Conservation (phyloP, 2,888 invertebrate genomes). For the Pediacus dermestoides region DNA sequence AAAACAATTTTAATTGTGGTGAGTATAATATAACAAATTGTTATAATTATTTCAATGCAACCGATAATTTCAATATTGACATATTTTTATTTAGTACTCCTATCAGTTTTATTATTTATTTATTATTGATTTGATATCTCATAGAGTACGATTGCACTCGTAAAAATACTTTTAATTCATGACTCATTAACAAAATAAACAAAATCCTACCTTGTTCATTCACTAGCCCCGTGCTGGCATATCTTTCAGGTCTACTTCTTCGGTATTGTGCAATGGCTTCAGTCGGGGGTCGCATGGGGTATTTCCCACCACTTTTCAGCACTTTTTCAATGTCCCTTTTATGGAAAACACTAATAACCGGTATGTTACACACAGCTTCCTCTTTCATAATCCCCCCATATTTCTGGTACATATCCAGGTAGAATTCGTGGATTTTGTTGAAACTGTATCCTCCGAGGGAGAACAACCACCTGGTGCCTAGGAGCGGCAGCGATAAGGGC, state of each 20-base stretch:
- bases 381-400: slow-evolving; percentile 78
- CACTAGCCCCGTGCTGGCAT: slow-evolving; percentile 75
- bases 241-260: slow-evolving; percentile 69
- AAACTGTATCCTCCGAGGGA: slow-evolving; percentile 63
- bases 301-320: slow-evolving; percentile 67
- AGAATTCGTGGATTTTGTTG: slow-evolving; percentile 74
- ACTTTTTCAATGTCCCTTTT: slow-evolving; percentile 71
- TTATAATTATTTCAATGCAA: no score
- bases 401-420: slow-evolving; percentile 67
- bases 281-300: slow-evolving; percentile 77
- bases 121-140: no score
- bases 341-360: slow-evolving; percentile 70
- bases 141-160: no score
- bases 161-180: no score
- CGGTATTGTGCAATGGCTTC: slow-evolving; percentile 77
- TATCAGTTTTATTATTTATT: no score
- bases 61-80: no score
- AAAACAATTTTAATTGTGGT: no score
- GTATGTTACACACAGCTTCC: slow-evolving; percentile 69
- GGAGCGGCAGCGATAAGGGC: slow-evolving; percentile 65
- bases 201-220: slow-evolving; percentile 66
- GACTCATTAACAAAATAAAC: neutral
- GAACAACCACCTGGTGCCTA: slow-evolving; percentile 81
- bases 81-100: no score
- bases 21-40: no score